phyloP scores from a whole-genome alignment of 2,888 invertebrate species.

The Rhagophthalmus giganteus region DNA sequence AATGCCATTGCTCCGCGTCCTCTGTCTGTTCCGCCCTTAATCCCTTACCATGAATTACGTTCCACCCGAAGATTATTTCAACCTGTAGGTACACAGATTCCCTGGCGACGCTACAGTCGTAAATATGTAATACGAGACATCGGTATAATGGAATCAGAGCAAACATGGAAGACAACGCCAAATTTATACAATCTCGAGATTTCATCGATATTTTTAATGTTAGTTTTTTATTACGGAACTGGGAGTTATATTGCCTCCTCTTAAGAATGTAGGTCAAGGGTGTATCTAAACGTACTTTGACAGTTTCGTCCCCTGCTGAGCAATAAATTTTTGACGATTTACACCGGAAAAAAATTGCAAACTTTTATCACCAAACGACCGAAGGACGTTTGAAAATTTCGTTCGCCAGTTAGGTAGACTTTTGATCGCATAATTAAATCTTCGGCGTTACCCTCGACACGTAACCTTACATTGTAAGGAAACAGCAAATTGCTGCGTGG shows the following conservation, averaged over 20 bases:
- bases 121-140: slow-evolving; percentile 11
- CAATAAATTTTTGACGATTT: slow-evolving; percentile 11
- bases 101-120: slow-evolving; percentile 13
- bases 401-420: background rate
- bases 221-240: background rate
- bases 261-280: background rate
- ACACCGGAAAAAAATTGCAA: slow-evolving; percentile 3
- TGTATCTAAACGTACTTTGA: background rate
- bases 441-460: no score
- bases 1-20: slow-evolving; percentile 12
- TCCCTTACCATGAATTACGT: slow-evolving; percentile 27
- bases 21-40: slow-evolving; percentile 21
- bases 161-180: background rate
- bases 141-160: background rate
- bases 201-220: background rate
- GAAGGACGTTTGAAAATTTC: no score
- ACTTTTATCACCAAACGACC: background rate
- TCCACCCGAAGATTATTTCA: slow-evolving; percentile 24
- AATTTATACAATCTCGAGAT: background rate
- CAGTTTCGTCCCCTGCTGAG: background rate
- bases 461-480: no score
- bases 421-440: background rate
- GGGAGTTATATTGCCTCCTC: background rate
- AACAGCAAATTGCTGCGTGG: no score
- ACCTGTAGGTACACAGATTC: slow-evolving; percentile 21